phyloP scores from a whole-genome alignment of 2,113 vertebrate genomes.

The Mobula hypostoma region DNA sequence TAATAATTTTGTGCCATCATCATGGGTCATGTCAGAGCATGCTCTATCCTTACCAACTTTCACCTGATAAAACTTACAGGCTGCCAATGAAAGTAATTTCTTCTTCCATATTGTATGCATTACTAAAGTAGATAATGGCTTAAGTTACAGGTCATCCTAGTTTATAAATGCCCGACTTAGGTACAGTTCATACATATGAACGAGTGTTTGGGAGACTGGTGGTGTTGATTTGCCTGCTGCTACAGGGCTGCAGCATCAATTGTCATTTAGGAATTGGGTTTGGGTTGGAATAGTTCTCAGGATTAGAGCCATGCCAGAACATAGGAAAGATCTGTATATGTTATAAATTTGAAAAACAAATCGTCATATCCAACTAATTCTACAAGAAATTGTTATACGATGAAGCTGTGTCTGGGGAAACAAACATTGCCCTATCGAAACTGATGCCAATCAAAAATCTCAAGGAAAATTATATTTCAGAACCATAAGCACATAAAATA shows the following conservation, averaged over 20 bases:
- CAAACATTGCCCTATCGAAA: not conserved
- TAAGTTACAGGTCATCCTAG: not conserved
- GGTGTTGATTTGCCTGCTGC: too few relatives aligned
- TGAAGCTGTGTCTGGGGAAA: not conserved
- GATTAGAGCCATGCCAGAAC: too few relatives aligned
- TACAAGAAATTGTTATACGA: conserved; percentile 6
- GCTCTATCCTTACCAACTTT: not conserved
- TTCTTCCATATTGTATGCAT: not conserved
- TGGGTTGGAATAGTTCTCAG: too few relatives aligned
- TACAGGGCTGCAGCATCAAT: not conserved
- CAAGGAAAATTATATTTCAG: not conserved
- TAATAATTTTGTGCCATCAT: not conserved
- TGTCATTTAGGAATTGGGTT: too few relatives aligned
- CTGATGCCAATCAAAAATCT: not conserved
- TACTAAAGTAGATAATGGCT: not conserved
- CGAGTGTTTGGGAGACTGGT: too few relatives aligned
- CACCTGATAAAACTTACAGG: not conserved
- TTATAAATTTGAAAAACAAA: not conserved
- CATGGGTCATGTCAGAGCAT: not conserved
- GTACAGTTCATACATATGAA: too few relatives aligned
- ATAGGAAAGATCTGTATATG: too few relatives aligned
- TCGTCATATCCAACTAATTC: not conserved
- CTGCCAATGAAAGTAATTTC: not conserved
- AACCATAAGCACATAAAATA: not conserved
- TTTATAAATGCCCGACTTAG: too few relatives aligned